A percentile compares a stretch with the other conserved stretches of the same genome.
Conservation (phyloP, 30 jellyfish, hydroid and myxozoan species). For the Nemopilema nomurai region DNA sequence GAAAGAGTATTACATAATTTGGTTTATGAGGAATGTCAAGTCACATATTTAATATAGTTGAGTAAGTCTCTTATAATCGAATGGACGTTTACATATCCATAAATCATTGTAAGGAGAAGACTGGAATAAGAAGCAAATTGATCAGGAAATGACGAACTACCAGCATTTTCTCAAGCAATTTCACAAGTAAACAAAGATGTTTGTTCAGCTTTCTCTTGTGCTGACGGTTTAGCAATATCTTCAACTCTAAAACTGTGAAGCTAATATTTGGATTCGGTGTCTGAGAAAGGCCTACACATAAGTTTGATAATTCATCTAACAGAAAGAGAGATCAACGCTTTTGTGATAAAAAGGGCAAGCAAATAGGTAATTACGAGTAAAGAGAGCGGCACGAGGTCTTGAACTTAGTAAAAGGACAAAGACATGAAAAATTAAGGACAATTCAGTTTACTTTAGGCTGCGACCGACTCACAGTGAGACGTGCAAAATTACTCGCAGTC, state of each 20-base stretch:
- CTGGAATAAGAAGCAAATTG: background rate
- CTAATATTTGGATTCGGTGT: background rate
- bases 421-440: too few relatives aligned
- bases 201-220: background rate
- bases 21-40: too few relatives aligned
- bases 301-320: background rate
- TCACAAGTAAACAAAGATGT: background rate
- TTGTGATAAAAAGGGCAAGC: background rate
- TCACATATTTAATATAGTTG: too few relatives aligned
- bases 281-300: background rate
- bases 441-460: too few relatives aligned
- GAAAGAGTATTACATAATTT: too few relatives aligned
- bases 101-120: background rate
- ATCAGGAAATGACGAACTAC: background rate
- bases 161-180: background rate
- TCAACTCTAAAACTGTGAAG: background rate
- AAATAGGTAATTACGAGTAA: background rate
- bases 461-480: too few relatives aligned
- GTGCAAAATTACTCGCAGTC: too few relatives aligned
- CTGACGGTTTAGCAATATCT: background rate
- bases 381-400: background rate
- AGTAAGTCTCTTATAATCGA: background rate
- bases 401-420: too few relatives aligned
- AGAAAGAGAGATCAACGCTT: background rate
- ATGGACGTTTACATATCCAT: background rate